Evolutionary conservation across 2,113 vertebrate species (phyloP).

Genomic region (Phyllostomus discolor): DNA sequence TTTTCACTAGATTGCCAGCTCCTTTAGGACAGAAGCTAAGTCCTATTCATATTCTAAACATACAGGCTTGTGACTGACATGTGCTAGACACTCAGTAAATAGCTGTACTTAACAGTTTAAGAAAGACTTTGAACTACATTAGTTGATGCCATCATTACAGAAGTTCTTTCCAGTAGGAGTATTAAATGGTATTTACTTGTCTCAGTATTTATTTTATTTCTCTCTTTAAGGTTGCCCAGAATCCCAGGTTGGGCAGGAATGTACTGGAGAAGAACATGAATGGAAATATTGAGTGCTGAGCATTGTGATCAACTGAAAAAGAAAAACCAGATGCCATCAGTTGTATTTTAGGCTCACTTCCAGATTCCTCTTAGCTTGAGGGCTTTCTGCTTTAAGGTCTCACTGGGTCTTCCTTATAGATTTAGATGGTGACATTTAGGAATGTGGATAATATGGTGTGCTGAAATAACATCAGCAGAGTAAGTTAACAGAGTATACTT

Average conservation of each 20-base stretch:
- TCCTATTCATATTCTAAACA: background rate
- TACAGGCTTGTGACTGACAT: background rate
- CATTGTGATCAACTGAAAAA: background rate
- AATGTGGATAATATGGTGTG: background rate
- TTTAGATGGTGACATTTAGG: background rate
- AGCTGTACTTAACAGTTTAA: background rate
- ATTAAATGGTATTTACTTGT: background rate
- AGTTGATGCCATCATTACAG: background rate
- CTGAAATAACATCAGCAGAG: background rate
- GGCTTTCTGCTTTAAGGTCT: background rate
- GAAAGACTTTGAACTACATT: background rate
- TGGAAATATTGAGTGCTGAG: background rate
- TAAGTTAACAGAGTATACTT: background rate
- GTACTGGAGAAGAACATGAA: background rate
- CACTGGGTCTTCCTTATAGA: background rate
- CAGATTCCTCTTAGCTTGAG: background rate
- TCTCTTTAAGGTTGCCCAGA: background rate
- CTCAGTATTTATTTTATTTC: background rate
- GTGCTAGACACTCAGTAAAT: background rate
- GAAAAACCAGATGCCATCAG: background rate
- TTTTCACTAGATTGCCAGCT: background rate
- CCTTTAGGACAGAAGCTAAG: background rate
- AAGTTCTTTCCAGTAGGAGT: background rate
- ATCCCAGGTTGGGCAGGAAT: background rate
- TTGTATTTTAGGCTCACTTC: background rate